Evolutionary conservation across 1,140 invertebrate species (phyloP).

Genomic region (Drosophila lini): DNA sequence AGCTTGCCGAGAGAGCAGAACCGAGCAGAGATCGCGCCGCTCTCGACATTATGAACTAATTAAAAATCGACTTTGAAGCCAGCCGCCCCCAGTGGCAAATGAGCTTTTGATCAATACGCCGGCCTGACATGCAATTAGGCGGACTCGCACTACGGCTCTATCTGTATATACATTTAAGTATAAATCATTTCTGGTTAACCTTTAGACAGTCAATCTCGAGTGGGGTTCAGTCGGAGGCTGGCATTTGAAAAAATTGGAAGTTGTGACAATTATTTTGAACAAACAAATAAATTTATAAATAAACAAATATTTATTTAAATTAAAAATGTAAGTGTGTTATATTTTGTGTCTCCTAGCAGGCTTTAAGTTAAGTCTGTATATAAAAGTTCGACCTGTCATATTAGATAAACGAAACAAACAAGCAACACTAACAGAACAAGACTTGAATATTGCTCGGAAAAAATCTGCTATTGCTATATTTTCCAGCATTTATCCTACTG

Average conservation of each 20-base stretch:
- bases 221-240: background rate
- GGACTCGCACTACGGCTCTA: conserved; percentile 30
- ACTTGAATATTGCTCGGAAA: conserved; percentile 7
- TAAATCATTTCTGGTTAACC: conserved; percentile 69
- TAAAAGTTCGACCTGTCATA: background rate
- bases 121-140: conserved; percentile 66
- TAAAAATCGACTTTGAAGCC: conserved; percentile 68
- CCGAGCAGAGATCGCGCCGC: conserved; percentile 36
- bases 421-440: conserved; percentile 3
- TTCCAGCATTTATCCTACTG: background rate
- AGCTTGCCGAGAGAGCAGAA: conserved; percentile 17
- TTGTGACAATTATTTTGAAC: background rate
- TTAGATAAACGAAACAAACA: background rate
- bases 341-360: background rate
- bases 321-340: background rate
- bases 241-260: background rate
- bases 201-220: conserved; percentile 21
- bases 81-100: conserved; percentile 53
- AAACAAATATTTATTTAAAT: background rate
- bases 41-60: conserved; percentile 68
- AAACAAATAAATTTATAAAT: background rate
- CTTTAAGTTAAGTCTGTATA: background rate
- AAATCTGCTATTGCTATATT: background rate
- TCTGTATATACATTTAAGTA: conserved; percentile 1
- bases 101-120: conserved; percentile 66